Evolutionary conservation across 2,888 invertebrate genomes (phyloP).

Genomic region (Acrobasis suavella): DNA sequence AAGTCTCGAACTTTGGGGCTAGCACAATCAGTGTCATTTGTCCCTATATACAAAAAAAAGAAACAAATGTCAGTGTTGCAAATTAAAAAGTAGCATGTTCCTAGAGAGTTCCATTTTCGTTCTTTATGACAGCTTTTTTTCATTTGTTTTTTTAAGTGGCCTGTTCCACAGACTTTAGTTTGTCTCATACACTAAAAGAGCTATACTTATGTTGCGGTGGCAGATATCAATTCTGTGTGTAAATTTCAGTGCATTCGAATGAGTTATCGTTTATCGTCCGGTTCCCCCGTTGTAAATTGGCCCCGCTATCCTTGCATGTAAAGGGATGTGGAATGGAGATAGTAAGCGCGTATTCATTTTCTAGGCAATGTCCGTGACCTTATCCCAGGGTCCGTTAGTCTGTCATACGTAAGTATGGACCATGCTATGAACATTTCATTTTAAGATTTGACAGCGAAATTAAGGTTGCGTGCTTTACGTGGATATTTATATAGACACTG

Average conservation of each 20-base stretch:
- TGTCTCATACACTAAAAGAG: too few relatives aligned
- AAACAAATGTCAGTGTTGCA: too few relatives aligned
- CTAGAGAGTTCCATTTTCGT: too few relatives aligned
- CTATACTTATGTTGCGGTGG: neutral
- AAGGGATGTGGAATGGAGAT: constrained; percentile 31
- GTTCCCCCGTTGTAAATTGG: constrained; percentile 48
- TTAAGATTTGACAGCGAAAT: neutral
- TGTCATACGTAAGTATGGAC: neutral
- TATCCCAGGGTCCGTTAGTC: constrained; percentile 17
- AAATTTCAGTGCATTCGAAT: constrained; percentile 5
- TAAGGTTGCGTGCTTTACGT: neutral
- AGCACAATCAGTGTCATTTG: too few relatives aligned
- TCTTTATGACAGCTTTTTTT: too few relatives aligned
- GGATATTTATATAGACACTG: neutral
- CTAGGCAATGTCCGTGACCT: constrained; percentile 12
- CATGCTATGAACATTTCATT: neutral
- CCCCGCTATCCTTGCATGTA: constrained; percentile 41
- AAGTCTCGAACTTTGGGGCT: too few relatives aligned
- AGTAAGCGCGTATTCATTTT: constrained; percentile 5
- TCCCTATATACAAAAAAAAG: too few relatives aligned
- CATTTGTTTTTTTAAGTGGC: too few relatives aligned
- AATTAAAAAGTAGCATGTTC: too few relatives aligned
- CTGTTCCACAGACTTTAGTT: too few relatives aligned
- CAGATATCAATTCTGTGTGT: constrained; percentile 3
- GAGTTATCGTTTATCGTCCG: constrained; percentile 37